phyloP scores from a whole-genome alignment of 2,113 vertebrate species.

The pig (Sus scrofa) region T2T-Sscrofa CM000817.6:128587001-128587500 shows the following conservation, averaged over 20 bases:
- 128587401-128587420: not conserved
- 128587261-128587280: not conserved
- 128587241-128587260: not conserved
- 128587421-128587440: not conserved
- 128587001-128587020: not conserved
- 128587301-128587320: not conserved
- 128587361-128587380: not conserved
- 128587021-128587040: not conserved
- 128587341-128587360: not conserved
- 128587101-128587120: not conserved
- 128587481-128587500: not conserved
- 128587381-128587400: rapidly evolving
- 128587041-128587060: not conserved
- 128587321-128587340: not conserved
- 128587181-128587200: too few relatives aligned
- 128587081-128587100: not conserved
- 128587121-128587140: not conserved
- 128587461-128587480: not conserved
- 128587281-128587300: not conserved
- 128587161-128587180: too few relatives aligned
- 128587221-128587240: not conserved
- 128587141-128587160: too few relatives aligned
- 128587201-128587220: too few relatives aligned
- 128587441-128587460: not conserved
- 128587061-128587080: not conserved